These are phyloP conservation scores for Zophobas atratus DNA, from an alignment of 1,140 invertebrate genomes.

Conservation along the genomic window DNA sequence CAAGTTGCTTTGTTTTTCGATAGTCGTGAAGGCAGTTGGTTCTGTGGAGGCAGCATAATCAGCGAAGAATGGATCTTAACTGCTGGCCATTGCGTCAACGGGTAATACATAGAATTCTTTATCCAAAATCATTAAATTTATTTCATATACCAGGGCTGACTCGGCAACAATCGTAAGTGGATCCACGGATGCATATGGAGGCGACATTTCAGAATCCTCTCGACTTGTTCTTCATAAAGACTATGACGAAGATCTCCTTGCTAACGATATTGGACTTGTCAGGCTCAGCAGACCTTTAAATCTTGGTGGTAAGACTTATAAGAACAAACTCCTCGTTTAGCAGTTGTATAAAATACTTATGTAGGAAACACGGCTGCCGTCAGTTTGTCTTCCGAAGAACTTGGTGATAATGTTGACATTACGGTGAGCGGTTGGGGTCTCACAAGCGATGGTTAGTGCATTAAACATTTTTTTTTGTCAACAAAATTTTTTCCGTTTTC, in stretches of 20 bases:
- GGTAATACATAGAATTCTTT: background rate
- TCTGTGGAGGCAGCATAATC: background rate
- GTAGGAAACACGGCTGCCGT: background rate
- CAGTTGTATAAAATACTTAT: background rate
- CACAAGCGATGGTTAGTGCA: background rate
- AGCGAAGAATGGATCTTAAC: background rate
- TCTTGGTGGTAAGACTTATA: background rate
- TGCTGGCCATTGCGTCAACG: background rate
- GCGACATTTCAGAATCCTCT: background rate
- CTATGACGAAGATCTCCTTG: background rate
- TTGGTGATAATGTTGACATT: background rate
- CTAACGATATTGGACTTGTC: background rate
- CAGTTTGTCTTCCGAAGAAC: background rate
- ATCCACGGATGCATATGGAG: too few relatives aligned
- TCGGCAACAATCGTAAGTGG: too few relatives aligned
- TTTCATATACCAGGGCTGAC: too few relatives aligned
- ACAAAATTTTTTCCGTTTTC: background rate
- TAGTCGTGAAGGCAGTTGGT: background rate
- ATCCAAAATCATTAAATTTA: too few relatives aligned
- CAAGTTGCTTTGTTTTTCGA: background rate
- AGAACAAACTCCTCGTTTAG: background rate
- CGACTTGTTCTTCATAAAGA: background rate
- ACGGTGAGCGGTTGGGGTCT: background rate
- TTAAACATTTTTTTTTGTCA: background rate
- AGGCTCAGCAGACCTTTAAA: background rate